phyloP scores from a whole-genome alignment of 2,797 vertebrate genomes.

The Eidolon dupreanum region DNA sequence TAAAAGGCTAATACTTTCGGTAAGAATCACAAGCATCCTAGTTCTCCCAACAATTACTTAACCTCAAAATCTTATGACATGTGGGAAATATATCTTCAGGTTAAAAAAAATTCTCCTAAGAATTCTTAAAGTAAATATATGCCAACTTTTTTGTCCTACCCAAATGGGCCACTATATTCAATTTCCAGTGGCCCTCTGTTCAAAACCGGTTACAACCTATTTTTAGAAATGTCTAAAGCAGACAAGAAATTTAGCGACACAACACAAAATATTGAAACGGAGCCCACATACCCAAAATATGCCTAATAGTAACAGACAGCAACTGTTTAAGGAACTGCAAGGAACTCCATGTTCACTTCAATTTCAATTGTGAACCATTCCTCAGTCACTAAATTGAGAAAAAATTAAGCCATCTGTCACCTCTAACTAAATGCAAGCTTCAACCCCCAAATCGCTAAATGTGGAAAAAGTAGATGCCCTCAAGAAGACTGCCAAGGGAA shows the following conservation, averaged over 20 bases:
- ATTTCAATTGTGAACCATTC: slow-evolving; percentile 73
- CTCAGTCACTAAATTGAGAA: slow-evolving; percentile 57
- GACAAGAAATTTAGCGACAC: slow-evolving; percentile 53
- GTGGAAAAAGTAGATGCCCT: neutral
- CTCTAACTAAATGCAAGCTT: slow-evolving; percentile 80
- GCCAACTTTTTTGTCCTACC: slow-evolving; percentile 4
- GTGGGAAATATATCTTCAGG: slow-evolving; percentile 45
- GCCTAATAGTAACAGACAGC: neutral
- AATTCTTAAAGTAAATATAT: slow-evolving; percentile 43
- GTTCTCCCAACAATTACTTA: slow-evolving; percentile 29
- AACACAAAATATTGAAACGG: slow-evolving; percentile 50
- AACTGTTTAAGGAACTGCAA: slow-evolving; percentile 35
- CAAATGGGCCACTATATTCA: neutral
- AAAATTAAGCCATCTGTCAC: slow-evolving; percentile 56
- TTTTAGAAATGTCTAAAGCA: slow-evolving; percentile 47
- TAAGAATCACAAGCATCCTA: slow-evolving; percentile 25
- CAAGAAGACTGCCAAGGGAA: slow-evolving; percentile 59
- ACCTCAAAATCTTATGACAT: slow-evolving; percentile 48
- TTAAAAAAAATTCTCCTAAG: slow-evolving; percentile 52
- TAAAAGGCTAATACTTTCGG: slow-evolving; percentile 6
- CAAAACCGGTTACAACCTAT: slow-evolving; percentile 14
- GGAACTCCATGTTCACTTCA: slow-evolving; percentile 70
- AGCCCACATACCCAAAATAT: slow-evolving; percentile 34
- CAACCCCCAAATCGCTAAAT: neutral
- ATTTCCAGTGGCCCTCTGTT: slow-evolving; percentile 17